Evolutionary conservation across 2,113 vertebrate species (phyloP).

Genomic region (Dolichotis patagonum): DNA sequence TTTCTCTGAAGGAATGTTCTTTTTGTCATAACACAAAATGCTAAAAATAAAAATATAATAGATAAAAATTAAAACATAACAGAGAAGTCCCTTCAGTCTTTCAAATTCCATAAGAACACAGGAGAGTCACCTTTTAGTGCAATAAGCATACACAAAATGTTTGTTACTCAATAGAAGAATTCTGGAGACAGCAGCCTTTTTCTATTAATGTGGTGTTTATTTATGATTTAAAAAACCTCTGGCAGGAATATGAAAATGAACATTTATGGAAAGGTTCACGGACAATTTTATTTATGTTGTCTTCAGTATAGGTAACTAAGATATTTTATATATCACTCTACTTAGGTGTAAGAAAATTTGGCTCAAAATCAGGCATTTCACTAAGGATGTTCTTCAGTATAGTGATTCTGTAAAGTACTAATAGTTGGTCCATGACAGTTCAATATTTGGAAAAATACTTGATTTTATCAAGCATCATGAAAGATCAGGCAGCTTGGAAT

Average conservation of each 20-base stretch:
- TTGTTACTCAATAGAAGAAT: slow-evolving; percentile 85
- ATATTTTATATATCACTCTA: not conserved
- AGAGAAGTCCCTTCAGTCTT: slow-evolving; percentile 71
- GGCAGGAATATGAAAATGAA: not conserved
- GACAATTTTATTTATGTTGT: not conserved
- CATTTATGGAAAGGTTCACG: not conserved
- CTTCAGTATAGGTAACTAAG: not conserved
- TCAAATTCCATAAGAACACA: slow-evolving; percentile 77
- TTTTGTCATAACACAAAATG: slow-evolving; percentile 88
- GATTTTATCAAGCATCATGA: not conserved
- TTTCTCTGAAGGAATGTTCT: slow-evolving; percentile 89
- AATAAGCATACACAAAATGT: slow-evolving; percentile 88
- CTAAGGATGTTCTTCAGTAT: not conserved
- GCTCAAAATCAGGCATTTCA: not conserved
- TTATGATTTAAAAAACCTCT: not conserved
- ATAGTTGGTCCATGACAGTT: not conserved
- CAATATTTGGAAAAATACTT: slow-evolving; percentile 7
- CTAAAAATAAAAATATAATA: slow-evolving; percentile 82
- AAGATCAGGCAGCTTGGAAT: not conserved
- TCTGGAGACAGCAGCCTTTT: slow-evolving; percentile 83
- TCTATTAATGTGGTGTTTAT: slow-evolving; percentile 76
- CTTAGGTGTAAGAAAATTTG: slow-evolving; percentile 7
- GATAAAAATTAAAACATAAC: slow-evolving; percentile 47
- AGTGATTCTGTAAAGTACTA: not conserved
- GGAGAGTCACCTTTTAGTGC: slow-evolving; percentile 75